Percentiles rank a stretch among this genome's conserved stretches.
Conservation (phyloP, 2,888 invertebrate species). For the Caenorhabditis zanzibari region DNA sequence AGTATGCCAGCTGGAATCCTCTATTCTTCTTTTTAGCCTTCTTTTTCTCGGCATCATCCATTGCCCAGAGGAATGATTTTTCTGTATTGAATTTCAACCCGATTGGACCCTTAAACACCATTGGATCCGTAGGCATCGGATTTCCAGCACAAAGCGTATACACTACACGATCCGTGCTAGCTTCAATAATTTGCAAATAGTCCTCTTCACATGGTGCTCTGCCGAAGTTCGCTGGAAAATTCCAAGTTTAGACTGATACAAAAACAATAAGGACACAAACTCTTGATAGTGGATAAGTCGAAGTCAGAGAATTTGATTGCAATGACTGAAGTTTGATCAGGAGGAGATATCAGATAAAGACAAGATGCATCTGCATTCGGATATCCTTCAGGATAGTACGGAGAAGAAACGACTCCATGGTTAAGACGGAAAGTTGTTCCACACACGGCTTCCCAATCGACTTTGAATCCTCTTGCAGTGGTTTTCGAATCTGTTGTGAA, state of each 20-base stretch:
- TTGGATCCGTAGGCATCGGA: constrained; percentile 44
- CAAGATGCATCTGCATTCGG: constrained; percentile 77
- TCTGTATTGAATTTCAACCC: constrained; percentile 76
- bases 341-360: constrained; percentile 78
- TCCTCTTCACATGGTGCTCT: constrained; percentile 76
- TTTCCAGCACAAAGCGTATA: constrained; percentile 71
- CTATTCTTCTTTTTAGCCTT: constrained; percentile 55
- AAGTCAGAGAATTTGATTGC: constrained; percentile 59
- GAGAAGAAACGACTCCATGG: constrained; percentile 81
- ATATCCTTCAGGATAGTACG: constrained; percentile 80
- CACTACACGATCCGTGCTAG: constrained; percentile 61
- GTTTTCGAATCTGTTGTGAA: constrained; percentile 77
- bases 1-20: constrained; percentile 81
- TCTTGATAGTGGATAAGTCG: constrained; percentile 44
- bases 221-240: constrained; percentile 46
- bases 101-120: constrained; percentile 77
- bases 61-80: constrained; percentile 54
- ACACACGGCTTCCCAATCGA: constrained; percentile 79
- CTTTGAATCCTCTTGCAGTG: constrained; percentile 77
- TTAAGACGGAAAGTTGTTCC: constrained; percentile 73
- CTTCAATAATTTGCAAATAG: constrained; percentile 78
- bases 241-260: neutral
- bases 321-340: constrained; percentile 53
- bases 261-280: constrained; percentile 1
- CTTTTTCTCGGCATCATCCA: neutral